phyloP scores from a whole-genome alignment of 2,113 vertebrate species.

The Gallinago jamesoni region DNA sequence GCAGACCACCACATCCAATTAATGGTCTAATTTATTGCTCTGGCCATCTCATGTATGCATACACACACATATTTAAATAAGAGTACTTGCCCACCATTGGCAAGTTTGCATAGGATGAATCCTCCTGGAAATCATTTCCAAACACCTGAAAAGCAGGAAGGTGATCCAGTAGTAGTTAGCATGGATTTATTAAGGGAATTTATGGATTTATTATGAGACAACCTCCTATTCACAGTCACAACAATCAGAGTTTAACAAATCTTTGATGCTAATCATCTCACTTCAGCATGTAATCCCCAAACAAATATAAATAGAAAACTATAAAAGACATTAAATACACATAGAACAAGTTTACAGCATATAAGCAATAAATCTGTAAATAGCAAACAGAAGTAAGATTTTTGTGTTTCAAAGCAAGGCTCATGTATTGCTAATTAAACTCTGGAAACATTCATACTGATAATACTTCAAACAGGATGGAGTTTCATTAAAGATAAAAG shows the following conservation, averaged over 20 bases:
- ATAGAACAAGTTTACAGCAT: background rate
- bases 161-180: background rate
- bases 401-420: background rate
- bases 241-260: background rate
- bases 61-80: background rate
- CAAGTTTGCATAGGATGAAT: background rate
- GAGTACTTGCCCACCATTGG: background rate
- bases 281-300: background rate
- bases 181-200: background rate
- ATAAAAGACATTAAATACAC: background rate
- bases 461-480: background rate
- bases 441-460: background rate
- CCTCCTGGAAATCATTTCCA: background rate
- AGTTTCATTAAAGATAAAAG: conserved; percentile 23
- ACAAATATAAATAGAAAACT: background rate
- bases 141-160: background rate
- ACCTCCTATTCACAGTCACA: background rate
- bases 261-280: background rate
- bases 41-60: rapidly evolving
- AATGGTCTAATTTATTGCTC: background rate
- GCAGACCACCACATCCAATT: background rate
- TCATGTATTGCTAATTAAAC: background rate
- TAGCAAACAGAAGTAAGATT: background rate
- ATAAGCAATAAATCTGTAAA: background rate
- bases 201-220: background rate